phyloP scores from a whole-genome alignment of 2,888 invertebrate species.

The Yponomeuta cagnagella region DNA sequence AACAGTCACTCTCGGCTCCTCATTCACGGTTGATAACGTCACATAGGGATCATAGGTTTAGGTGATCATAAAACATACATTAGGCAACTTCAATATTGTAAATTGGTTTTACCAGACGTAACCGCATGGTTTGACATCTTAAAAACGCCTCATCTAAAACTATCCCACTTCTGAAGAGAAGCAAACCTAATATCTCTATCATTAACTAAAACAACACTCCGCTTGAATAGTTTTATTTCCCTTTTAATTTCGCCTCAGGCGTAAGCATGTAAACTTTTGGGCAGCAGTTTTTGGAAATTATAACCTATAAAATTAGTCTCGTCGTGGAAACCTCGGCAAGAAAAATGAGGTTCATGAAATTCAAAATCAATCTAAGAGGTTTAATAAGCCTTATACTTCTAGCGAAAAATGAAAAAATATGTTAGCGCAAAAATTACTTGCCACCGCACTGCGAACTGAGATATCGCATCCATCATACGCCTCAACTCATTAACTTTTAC shows the following conservation, averaged over 20 bases:
- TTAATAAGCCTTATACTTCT: too few relatives aligned
- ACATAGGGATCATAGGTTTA: background rate
- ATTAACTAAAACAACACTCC: slow-evolving; percentile 40
- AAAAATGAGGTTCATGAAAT: too few relatives aligned
- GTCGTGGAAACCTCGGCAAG: too few relatives aligned
- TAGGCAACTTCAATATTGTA: background rate
- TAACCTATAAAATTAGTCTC: too few relatives aligned
- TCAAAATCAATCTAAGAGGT: too few relatives aligned
- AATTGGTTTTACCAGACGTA: background rate
- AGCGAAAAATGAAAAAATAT: too few relatives aligned
- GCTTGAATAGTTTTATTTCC: slow-evolving; percentile 57
- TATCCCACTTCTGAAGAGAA: slow-evolving; percentile 12
- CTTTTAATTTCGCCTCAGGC: slow-evolving; percentile 52
- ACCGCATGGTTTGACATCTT: slow-evolving; percentile 30
- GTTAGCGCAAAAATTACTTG: too few relatives aligned
- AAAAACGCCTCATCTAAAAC: background rate
- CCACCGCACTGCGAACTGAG: too few relatives aligned
- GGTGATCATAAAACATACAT: background rate
- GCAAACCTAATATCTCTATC: slow-evolving; percentile 28
- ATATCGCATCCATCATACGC: too few relatives aligned
- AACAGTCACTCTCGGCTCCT: slow-evolving; percentile 18
- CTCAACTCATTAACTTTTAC: too few relatives aligned
- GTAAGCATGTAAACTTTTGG: slow-evolving; percentile 6
- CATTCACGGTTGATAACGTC: slow-evolving; percentile 9
- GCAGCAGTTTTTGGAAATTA: background rate